A percentile compares a stretch with the other conserved stretches of the same genome.
Conservation (phyloP, 2,113 vertebrate genomes). For the Drymodes brunneopygia region DNA sequence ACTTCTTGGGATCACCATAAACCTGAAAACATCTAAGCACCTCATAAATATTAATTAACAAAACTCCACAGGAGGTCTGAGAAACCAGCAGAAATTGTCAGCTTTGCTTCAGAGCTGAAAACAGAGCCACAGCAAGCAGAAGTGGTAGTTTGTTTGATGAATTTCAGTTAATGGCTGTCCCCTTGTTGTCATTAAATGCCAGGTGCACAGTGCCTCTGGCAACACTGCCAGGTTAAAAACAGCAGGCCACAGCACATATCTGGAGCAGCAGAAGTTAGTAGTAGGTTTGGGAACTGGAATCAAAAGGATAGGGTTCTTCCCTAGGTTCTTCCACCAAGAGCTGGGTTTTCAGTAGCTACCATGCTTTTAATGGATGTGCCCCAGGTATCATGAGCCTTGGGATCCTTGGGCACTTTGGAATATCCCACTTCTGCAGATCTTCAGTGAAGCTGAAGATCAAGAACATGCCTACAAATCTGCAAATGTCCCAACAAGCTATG, state of each 20-base stretch:
- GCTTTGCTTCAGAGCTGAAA: background rate
- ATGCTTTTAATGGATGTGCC: background rate
- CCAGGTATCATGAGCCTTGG: background rate
- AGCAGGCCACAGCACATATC: background rate
- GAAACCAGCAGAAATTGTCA: constrained; percentile 13
- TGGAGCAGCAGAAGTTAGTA: background rate
- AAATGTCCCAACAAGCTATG: background rate
- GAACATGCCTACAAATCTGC: background rate
- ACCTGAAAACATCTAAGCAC: background rate
- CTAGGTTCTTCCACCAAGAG: background rate
- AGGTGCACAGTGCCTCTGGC: background rate
- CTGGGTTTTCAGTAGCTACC: background rate
- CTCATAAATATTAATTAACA: constrained; percentile 53
- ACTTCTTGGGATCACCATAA: background rate
- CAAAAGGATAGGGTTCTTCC: background rate
- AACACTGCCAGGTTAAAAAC: background rate
- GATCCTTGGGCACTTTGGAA: background rate
- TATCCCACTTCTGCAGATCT: background rate
- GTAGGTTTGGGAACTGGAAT: background rate
- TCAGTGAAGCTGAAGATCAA: background rate
- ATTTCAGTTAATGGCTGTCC: background rate
- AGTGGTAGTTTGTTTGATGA: constrained; percentile 7
- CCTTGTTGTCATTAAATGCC: background rate
- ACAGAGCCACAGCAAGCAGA: constrained; percentile 37
- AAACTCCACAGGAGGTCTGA: constrained; percentile 1